Percentiles rank a stretch among this genome's conserved stretches.
Evolutionary conservation across 2,888 invertebrate genomes (phyloP).

Genomic region (Hirtodrosophila confusa): DNA sequence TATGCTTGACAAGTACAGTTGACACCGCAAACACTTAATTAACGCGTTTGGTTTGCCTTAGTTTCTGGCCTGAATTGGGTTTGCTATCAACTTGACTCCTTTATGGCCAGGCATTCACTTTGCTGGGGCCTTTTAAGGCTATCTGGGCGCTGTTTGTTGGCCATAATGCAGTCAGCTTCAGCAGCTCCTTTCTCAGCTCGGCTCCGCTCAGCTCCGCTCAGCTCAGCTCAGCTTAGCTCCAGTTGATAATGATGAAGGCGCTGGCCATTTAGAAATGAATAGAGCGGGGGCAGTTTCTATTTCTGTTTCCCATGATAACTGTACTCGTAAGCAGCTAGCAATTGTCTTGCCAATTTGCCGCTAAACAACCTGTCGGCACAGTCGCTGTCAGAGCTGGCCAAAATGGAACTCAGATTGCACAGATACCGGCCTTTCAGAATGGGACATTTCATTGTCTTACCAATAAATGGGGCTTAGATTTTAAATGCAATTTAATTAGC

Average conservation of each 20-base stretch:
- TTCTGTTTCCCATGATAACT: slow-evolving; percentile 72
- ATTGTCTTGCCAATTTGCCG: slow-evolving; percentile 76
- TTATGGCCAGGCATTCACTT: slow-evolving; percentile 70
- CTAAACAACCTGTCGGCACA: slow-evolving; percentile 70
- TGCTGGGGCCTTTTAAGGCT: slow-evolving; percentile 61
- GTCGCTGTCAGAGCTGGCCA: slow-evolving; percentile 48
- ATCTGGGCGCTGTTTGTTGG: slow-evolving; percentile 58
- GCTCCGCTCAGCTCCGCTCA: too few relatives aligned
- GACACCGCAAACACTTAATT: slow-evolving; percentile 71
- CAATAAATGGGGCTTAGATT: slow-evolving; percentile 60
- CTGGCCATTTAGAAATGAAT: slow-evolving; percentile 55
- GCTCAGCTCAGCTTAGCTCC: slow-evolving; percentile 13
- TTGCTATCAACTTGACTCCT: slow-evolving; percentile 23
- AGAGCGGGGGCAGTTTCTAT: slow-evolving; percentile 53
- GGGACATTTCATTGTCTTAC: slow-evolving; percentile 71
- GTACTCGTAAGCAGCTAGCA: slow-evolving; percentile 48
- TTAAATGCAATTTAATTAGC: slow-evolving; percentile 67
- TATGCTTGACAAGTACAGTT: slow-evolving; percentile 50
- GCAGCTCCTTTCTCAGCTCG: slow-evolving; percentile 15
- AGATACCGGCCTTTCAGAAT: slow-evolving; percentile 62
- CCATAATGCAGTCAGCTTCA: slow-evolving; percentile 25
- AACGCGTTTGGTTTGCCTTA: slow-evolving; percentile 34
- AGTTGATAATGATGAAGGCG: slow-evolving; percentile 61
- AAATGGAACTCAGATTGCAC: slow-evolving; percentile 60
- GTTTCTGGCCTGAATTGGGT: slow-evolving; percentile 5